phyloP scores from a whole-genome alignment of 2,888 invertebrate species.

The Meiosimyza platycephala region DNA sequence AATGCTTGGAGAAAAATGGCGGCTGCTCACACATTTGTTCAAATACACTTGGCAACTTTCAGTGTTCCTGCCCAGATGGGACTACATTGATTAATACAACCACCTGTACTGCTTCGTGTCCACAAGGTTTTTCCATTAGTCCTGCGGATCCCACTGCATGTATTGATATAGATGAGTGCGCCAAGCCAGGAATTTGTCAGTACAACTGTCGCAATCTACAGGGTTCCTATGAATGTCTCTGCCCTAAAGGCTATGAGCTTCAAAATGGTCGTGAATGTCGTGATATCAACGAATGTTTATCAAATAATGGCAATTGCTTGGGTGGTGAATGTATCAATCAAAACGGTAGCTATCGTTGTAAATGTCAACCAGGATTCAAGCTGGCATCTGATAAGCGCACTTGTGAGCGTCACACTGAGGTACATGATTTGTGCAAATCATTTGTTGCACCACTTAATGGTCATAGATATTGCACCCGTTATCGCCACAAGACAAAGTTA shows the following conservation, averaged over 20 bases:
- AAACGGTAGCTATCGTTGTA: slow-evolving; percentile 69
- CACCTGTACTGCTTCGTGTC: slow-evolving; percentile 61
- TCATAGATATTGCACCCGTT: slow-evolving; percentile 61
- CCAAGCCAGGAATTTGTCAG: slow-evolving; percentile 69
- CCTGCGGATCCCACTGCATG: slow-evolving; percentile 56
- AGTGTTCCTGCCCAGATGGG: slow-evolving; percentile 68
- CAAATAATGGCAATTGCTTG: slow-evolving; percentile 64
- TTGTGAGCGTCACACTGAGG: slow-evolving; percentile 49
- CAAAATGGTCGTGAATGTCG: slow-evolving; percentile 67
- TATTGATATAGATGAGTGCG: slow-evolving; percentile 70
- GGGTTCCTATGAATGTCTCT: slow-evolving; percentile 72
- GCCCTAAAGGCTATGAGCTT: slow-evolving; percentile 70
- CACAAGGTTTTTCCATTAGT: slow-evolving; percentile 65
- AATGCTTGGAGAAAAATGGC: slow-evolving; percentile 65
- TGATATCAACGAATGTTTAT: slow-evolving; percentile 71
- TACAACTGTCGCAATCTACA: slow-evolving; percentile 68
- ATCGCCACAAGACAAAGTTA: slow-evolving; percentile 62
- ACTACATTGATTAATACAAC: slow-evolving; percentile 67
- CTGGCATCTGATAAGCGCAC: slow-evolving; percentile 55
- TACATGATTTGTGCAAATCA: slow-evolving; percentile 59
- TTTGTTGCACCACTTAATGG: slow-evolving; percentile 62
- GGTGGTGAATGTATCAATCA: slow-evolving; percentile 67
- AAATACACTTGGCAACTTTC: slow-evolving; percentile 70
- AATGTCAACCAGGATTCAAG: slow-evolving; percentile 67
- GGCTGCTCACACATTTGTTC: slow-evolving; percentile 68